These are phyloP conservation scores for Struthidea cinerea DNA, from an alignment of 2,113 vertebrate species.

Conservation along the genomic window DNA sequence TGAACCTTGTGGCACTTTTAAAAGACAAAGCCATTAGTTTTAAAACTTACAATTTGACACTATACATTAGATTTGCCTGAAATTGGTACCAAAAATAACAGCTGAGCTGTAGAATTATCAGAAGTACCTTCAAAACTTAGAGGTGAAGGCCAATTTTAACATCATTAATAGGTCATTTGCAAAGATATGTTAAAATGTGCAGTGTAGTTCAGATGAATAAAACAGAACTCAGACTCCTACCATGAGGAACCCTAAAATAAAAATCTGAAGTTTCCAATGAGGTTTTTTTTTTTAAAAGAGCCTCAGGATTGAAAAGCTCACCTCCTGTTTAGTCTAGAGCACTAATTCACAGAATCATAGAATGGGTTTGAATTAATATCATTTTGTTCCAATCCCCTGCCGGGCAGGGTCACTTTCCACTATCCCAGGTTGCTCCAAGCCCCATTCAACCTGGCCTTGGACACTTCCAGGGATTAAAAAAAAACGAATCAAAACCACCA, in stretches of 20 bases:
- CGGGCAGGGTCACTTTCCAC: background rate
- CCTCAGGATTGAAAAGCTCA: background rate
- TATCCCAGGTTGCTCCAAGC: background rate
- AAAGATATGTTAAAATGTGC: background rate
- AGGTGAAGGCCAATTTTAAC: background rate
- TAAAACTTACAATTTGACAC: background rate
- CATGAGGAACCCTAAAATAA: background rate
- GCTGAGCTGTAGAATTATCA: background rate
- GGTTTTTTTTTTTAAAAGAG: background rate
- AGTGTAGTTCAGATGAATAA: background rate
- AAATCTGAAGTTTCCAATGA: background rate
- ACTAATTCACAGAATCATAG: background rate
- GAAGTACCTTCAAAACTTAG: background rate
- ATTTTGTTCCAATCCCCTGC: background rate
- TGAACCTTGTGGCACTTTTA: background rate
- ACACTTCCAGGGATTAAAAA: background rate
- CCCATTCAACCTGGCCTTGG: fast-evolving
- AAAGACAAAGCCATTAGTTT: background rate
- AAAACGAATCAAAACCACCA: background rate
- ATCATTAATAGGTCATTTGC: background rate
- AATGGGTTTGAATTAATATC: background rate
- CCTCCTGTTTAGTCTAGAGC: background rate
- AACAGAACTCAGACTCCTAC: background rate
- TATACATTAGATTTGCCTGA: background rate
- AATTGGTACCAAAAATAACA: background rate